Conservation (phyloP, 2,888 invertebrate species). For the Zhengitettix transpicula region DNA sequence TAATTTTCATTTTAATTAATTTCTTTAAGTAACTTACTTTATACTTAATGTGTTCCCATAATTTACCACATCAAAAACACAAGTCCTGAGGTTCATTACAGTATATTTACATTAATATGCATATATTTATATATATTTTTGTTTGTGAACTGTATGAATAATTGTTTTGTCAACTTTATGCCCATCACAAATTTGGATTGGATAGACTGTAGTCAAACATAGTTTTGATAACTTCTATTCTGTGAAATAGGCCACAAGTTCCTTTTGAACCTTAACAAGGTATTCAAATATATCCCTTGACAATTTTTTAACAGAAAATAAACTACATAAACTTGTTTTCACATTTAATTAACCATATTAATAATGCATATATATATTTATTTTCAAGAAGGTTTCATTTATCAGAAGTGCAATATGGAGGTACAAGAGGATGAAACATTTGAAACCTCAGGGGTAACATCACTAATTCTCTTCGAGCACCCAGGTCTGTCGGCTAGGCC, state of each 20-base stretch:
- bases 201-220: conserved; percentile 11
- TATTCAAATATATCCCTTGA: neutral
- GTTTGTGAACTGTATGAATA: conserved; percentile 12
- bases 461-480: neutral
- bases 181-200: neutral
- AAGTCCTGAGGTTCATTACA: neutral
- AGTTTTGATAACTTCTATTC: conserved; percentile 8
- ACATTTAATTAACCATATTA: conserved; percentile 2
- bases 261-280: conserved; percentile 1
- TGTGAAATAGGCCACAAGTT: conserved; percentile 12
- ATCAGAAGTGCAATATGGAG: neutral
- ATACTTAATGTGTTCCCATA: too few relatives aligned
- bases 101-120: conserved; percentile 10
- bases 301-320: conserved; percentile 3
- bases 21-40: too few relatives aligned
- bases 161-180: conserved; percentile 11
- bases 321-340: conserved; percentile 5
- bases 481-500: neutral
- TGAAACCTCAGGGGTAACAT: neutral
- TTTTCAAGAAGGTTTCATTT: neutral
- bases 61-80: too few relatives aligned
- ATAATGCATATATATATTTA: neutral
- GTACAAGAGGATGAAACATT: neutral
- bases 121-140: conserved; percentile 2
- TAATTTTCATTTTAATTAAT: too few relatives aligned